Evolutionary conservation across 2,888 invertebrate genomes (phyloP), one percentile per base, ranked within the genome.

Genomic region (Lycophotia porphyrea): DNA sequence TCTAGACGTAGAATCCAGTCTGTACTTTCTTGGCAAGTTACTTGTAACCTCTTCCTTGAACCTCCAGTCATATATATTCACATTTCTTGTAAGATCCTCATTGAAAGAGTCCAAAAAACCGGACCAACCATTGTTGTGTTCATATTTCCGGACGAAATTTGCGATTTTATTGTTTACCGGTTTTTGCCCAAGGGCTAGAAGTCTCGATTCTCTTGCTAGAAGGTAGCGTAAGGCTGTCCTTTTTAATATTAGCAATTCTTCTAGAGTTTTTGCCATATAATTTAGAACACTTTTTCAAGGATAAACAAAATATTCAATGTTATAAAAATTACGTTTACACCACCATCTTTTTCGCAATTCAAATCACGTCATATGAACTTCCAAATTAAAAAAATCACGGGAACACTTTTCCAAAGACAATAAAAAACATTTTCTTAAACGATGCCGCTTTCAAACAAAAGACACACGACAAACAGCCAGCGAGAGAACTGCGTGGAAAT

Each of bases 161-260:
- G 95, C 90, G 2, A 95, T 94, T 90, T 95, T 95, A 58, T 93
- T 94, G 79, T 95, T 95, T 0, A 94, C 90, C 0, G 95, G 95
- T 31, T 88, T 93, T 68, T 95, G 94, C 1, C 95, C 95, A 2
- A 94, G 79, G 0, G 93, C 88, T 18, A 95, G 71, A 0, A 95
- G 89, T 66, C 87, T 93, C 0, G 95, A 94, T 87, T 95, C 95
- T 39, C 95, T 88, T 0, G 93, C 93, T 9, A 95, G 75, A 8
- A 96, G 83, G 80, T 94, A 95, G 65, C 92, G 90, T 2, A 95
- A 85, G 0, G 94, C 93, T 3, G 92, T 92, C 76, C 92, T 90
- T 85, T 95, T 93, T 1, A 95, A 80, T 63, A 95, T 86, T 52
- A 95, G 92, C 42, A 95, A 80, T 61, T 95, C 95, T 87, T 96